These are phyloP conservation scores for Lophura nycthemera DNA, from an alignment of 2,113 vertebrate species.

Conservation along the genomic window DNA sequence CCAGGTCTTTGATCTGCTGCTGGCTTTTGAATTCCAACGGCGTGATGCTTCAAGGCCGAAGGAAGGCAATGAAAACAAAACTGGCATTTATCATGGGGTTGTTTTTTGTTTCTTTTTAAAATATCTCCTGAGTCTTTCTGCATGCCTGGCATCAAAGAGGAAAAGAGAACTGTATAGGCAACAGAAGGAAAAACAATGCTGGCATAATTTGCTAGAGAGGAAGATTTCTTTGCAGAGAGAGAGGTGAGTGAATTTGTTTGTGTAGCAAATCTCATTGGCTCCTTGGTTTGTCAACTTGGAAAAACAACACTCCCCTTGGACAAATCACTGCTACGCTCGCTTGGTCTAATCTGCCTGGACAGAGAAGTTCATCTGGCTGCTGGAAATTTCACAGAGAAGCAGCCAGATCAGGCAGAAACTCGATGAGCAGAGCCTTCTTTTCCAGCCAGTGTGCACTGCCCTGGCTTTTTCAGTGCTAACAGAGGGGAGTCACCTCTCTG, in stretches of 20 bases:
- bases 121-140: neutral
- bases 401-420: neutral
- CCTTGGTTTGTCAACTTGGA: neutral
- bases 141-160: neutral
- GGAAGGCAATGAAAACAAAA: slow-evolving; percentile 12
- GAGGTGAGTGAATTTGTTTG: neutral
- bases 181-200: neutral
- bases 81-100: neutral
- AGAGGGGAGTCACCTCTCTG: neutral
- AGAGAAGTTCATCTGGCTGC: neutral
- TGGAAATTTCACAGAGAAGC: neutral
- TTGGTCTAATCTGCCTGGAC: neutral
- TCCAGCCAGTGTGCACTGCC: neutral
- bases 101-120: neutral
- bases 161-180: neutral
- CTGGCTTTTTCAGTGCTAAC: neutral
- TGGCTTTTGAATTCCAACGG: slow-evolving; percentile 33
- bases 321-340: neutral
- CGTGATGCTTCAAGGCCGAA: slow-evolving; percentile 6
- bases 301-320: neutral
- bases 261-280: neutral
- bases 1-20: slow-evolving; percentile 7
- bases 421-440: neutral
- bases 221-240: neutral
- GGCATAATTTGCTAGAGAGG: neutral